Evolutionary conservation across 2,797 vertebrate species (phyloP), one percentile per base, ranked within the genome.

Genomic region (Pogoniulus pusillus): DNA sequence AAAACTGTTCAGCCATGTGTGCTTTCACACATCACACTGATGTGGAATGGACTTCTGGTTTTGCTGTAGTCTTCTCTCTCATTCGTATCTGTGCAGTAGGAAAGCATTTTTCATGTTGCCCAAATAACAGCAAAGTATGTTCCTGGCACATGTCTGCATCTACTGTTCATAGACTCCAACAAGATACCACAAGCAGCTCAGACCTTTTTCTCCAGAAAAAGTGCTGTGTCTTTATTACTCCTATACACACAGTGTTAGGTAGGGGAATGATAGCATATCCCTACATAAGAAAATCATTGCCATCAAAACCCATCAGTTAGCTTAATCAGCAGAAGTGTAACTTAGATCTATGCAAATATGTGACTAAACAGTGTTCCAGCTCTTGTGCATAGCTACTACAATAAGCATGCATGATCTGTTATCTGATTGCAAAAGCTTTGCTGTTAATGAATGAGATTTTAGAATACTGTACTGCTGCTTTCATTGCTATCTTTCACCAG

Each of bases 21-120:
- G 17, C 29, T 37, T 59, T 80, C 68, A 49, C 27, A 51, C n/a
- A 29, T 45, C 0, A 0, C 54, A 4, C 32, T 63, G 58, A 9
- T 66, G 63, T 37, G 12, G 23, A 53, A 47, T 12, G 15, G 32
- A 16, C 65, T 65, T 73, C 60, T 79, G 51, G 12, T 14, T 74
- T 78, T 69, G 9, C 49, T 70, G 11, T 20, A 41, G 27, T 30
- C 15, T 86, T 43, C 43, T 55, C 58, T 74, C 30, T 49, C 63
- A 15, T 12, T 26, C 12, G 34, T 0, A 5, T 0, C 0, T 6
- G 20, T 64, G 16, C 34, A 34, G 26, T 51, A n/a, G 24, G 23
- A 41, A 0, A 63, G n/a, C 12, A 16, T 22, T 73, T 82, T 39
- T 6, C 0, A 0, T 26, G 13, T 54, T 86, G 30, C 54, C 20